phyloP scores from a whole-genome alignment of 2,888 invertebrate species.

The Abrostola triplasia region DNA sequence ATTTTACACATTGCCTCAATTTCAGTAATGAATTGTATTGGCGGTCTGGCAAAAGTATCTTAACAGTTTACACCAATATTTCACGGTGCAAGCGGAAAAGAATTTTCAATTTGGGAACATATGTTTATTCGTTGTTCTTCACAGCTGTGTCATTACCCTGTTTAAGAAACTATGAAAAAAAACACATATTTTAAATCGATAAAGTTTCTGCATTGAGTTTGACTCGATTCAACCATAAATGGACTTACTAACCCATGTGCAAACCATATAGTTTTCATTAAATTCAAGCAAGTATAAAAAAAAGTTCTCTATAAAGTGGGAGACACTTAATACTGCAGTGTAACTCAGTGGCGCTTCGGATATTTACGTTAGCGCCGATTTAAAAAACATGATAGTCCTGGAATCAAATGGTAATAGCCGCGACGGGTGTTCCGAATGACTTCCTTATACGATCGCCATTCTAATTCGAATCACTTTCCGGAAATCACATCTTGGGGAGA shows the following conservation, averaged over 20 bases:
- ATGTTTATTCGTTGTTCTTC: conserved; percentile 13
- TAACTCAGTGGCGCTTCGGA: conserved; percentile 39
- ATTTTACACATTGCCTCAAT: conserved; percentile 3
- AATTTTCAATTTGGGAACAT: conserved; percentile 34
- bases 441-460: conserved; percentile 74
- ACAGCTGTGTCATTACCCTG: too few relatives aligned
- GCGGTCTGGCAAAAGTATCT: conserved; percentile 41
- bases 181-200: too few relatives aligned
- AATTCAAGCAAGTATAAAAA: not conserved
- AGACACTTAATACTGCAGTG: conserved; percentile 25
- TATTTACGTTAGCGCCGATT: conserved; percentile 32
- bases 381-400: conserved; percentile 59
- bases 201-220: too few relatives aligned
- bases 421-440: conserved; percentile 75
- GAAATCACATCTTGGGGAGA: conserved; percentile 73
- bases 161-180: too few relatives aligned
- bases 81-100: conserved; percentile 34
- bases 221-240: too few relatives aligned
- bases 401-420: conserved; percentile 56
- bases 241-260: too few relatives aligned
- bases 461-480: conserved; percentile 71
- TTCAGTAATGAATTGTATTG: conserved; percentile 33
- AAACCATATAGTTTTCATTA: too few relatives aligned
- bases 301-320: conserved; percentile 5
- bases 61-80: conserved; percentile 50